A percentile compares a stretch with the other conserved stretches of the same genome.
Evolutionary conservation across 2,888 invertebrate genomes (phyloP).

Genomic region (Harpalus rufipes): DNA sequence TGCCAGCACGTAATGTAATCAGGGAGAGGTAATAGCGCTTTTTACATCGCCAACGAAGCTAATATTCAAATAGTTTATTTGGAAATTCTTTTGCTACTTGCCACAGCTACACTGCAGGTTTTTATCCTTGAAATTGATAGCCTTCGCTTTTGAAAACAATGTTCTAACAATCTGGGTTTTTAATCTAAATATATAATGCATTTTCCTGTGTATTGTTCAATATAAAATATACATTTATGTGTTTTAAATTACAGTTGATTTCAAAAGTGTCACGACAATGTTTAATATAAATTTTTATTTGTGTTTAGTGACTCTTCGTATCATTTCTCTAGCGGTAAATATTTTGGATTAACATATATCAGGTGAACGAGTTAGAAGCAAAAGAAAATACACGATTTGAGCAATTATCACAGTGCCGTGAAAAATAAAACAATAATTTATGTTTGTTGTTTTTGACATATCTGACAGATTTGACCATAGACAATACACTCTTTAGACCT

Average conservation of each 20-base stretch:
- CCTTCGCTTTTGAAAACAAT: not conserved
- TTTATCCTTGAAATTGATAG: conserved; percentile 13
- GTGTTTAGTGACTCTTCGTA: no score
- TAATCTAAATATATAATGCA: not conserved
- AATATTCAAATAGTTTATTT: conserved; percentile 19
- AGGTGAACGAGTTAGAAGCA: no score
- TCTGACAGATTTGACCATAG: no score
- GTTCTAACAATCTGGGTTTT: not conserved
- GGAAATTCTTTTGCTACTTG: not conserved
- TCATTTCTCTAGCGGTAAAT: no score
- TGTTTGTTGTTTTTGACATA: no score
- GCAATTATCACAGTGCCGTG: no score
- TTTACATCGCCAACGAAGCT: conserved; percentile 27
- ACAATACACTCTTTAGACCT: no score
- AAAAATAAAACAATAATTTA: no score
- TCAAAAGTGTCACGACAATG: not conserved
- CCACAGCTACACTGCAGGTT: not conserved
- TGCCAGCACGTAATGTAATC: conserved; percentile 52
- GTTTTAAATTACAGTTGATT: no score
- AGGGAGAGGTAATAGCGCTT: conserved; percentile 45
- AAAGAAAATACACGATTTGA: no score
- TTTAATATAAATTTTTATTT: not conserved
- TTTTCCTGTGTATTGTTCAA: conserved; percentile 12
- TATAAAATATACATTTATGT: not conserved
- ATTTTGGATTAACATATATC: no score